Percentiles rank a stretch among this genome's conserved stretches.
Conservation (phyloP, 2,888 invertebrate species). For the Ametastegia equiseti region DNA sequence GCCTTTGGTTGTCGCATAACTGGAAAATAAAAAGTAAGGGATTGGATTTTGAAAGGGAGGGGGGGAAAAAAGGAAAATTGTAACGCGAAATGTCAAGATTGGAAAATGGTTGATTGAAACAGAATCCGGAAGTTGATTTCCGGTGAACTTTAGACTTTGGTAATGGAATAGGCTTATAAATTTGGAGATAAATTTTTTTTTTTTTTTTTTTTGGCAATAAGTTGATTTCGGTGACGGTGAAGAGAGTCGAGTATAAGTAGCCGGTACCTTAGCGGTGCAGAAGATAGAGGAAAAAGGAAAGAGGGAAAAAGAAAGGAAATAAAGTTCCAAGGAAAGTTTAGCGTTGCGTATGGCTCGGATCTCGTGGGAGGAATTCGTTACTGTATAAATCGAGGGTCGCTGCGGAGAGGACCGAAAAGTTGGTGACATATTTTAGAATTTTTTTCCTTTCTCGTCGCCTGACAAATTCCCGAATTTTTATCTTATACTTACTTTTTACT, state of each 20-base stretch:
- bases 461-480: constrained; percentile 33
- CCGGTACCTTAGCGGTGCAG: background rate
- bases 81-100: too few species aligned
- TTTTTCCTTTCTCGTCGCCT: constrained; percentile 8
- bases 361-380: constrained; percentile 45
- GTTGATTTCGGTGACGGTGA: background rate
- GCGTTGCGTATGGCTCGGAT: constrained; percentile 22
- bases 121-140: background rate
- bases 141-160: background rate
- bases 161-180: background rate
- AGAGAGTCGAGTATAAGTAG: background rate
- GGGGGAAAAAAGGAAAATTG: too few species aligned
- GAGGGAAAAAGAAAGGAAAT: background rate
- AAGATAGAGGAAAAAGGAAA: background rate
- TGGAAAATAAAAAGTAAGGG: too few species aligned
- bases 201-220: background rate
- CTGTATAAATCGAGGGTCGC: constrained; percentile 45
- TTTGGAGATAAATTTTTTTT: background rate
- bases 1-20: too few species aligned
- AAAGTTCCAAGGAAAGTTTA: constrained; percentile 17
- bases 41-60: too few species aligned
- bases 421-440: constrained; percentile 36
- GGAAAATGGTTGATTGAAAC: background rate
- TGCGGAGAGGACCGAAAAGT: constrained; percentile 30
- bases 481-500: constrained; percentile 13